Base-by-base conservation (phyloP, 2,888 invertebrate genomes). In the Pollenia angustigena region DNA sequence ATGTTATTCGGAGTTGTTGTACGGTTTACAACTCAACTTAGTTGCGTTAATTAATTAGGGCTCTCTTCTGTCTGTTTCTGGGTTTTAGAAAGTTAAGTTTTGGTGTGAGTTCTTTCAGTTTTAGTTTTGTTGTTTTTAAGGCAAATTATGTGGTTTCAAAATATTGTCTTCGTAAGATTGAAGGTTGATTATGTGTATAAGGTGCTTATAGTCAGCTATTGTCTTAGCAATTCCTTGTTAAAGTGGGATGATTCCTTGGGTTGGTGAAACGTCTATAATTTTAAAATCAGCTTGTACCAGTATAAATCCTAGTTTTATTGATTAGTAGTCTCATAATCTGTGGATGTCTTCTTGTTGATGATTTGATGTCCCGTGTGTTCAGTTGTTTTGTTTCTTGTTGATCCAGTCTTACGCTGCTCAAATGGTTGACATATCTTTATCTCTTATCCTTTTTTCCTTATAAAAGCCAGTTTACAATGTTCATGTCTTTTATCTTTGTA, bases 51-150 rank as follows among this genome's bases (percentile, higher is more conserved):
- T 48, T 12, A 85, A 69, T 66, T 81, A 18, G 18, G 18, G 1
- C 85, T 72, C 82, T 58, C 18, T 78, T 88, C 2, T 58, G 60
- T 78, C 82, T 76, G 56, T 62, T 52, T 48, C 48, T 69, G 44
- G 78, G 66, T 72, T 64, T 78, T 66, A 84, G 46, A 46, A 74
- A 32, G 1, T 79, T 40, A 11, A 78, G 64, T 79, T 78, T 81
- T 8, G 58, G 85, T 16, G 64, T 56, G 42, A 78, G 79, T 87
- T 81, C 66, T 4, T 62, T 81, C 4, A 85, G 16, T 62, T 87
- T 81, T 14, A 85, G 16, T 62, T 87, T 81, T 14, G 85, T 82
- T 23, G 75, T 60, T 18, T 74, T 16, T 48, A 74, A 64, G 6
- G 80, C 71, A 44, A 81, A 64, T 62, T 64, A 42, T 72, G 62